phyloP scores from a whole-genome alignment of 2,797 vertebrate species.

The Channallabes apus region DNA sequence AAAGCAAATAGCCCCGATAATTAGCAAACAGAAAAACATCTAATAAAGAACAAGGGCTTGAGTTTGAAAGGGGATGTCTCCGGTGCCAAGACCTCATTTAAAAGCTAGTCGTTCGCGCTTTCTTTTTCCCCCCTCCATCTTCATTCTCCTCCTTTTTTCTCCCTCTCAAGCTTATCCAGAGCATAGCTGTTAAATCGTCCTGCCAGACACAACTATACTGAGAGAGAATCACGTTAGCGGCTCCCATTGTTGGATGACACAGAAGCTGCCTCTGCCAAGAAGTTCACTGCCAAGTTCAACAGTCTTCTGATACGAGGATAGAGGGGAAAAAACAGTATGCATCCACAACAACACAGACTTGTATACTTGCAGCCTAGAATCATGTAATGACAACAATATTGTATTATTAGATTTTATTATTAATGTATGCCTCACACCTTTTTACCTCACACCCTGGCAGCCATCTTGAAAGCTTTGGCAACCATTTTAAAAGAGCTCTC shows the following conservation, averaged over 20 bases:
- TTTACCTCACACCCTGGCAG: constrained; percentile 82
- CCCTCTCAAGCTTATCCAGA: constrained; percentile 67
- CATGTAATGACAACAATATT: constrained; percentile 69
- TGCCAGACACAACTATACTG: constrained; percentile 78
- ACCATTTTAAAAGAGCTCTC: constrained; percentile 90
- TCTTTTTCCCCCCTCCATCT: constrained; percentile 40
- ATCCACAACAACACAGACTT: constrained; percentile 49
- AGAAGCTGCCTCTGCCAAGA: constrained; percentile 82
- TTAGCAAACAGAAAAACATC: constrained; percentile 59
- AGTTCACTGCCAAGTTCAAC: constrained; percentile 82
- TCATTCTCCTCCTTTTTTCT: constrained; percentile 51
- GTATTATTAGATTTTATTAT: constrained; percentile 57
- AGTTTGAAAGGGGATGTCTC: constrained; percentile 50
- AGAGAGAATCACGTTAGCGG: constrained; percentile 81
- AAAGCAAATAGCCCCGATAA: constrained; percentile 55
- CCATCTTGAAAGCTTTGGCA: constrained; percentile 96
- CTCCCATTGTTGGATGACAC: constrained; percentile 89
- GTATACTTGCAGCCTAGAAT: constrained; percentile 67
- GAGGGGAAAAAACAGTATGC: constrained; percentile 35
- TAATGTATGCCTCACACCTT: constrained; percentile 47
- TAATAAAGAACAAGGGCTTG: constrained; percentile 49
- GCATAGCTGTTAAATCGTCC: constrained; percentile 64
- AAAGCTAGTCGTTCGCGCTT: constrained; percentile 48
- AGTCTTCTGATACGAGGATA: constrained; percentile 70
- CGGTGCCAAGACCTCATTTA: constrained; percentile 66